These are phyloP conservation scores for Crematogaster levior DNA, from an alignment of 2,888 invertebrate genomes.

Conservation along the genomic window DNA sequence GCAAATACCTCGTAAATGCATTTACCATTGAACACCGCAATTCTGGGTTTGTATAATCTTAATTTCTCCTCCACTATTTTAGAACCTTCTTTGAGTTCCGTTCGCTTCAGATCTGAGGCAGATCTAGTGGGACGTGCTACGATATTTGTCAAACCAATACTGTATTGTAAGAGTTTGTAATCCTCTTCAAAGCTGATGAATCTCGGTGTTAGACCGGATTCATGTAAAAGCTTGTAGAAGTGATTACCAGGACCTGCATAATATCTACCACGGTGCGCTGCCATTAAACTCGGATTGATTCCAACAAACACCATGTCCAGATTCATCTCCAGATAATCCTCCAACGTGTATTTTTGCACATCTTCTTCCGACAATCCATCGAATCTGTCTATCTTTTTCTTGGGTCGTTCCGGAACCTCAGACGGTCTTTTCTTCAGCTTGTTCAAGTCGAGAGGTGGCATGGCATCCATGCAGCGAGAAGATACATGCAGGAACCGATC, in stretches of 20 bases:
- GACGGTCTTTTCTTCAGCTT: constrained; percentile 76
- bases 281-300: constrained; percentile 83
- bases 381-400: constrained; percentile 78
- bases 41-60: constrained; percentile 78
- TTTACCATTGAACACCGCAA: constrained; percentile 84
- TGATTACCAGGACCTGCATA: constrained; percentile 85
- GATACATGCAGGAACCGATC: constrained; percentile 3
- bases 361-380: constrained; percentile 82
- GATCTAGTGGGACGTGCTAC: constrained; percentile 82
- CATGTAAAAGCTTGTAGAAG: constrained; percentile 83
- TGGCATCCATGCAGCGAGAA: constrained; percentile 40
- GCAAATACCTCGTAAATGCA: constrained; percentile 83
- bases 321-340: constrained; percentile 78
- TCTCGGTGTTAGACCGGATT: constrained; percentile 78
- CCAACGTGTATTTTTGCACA: constrained; percentile 78
- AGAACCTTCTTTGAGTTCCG: constrained; percentile 82
- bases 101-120: constrained; percentile 80
- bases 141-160: constrained; percentile 83
- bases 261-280: constrained; percentile 83
- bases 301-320: constrained; percentile 83
- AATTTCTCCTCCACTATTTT: constrained; percentile 78
- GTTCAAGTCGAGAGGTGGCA: constrained; percentile 76
- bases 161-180: constrained; percentile 76
- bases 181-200: constrained; percentile 80
- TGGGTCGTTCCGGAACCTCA: constrained; percentile 58